Percentiles rank a stretch among this genome's conserved stretches.
phyloP scores from a whole-genome alignment of 1,140 invertebrate genomes.

The Zaprionus gabonicus region DNA sequence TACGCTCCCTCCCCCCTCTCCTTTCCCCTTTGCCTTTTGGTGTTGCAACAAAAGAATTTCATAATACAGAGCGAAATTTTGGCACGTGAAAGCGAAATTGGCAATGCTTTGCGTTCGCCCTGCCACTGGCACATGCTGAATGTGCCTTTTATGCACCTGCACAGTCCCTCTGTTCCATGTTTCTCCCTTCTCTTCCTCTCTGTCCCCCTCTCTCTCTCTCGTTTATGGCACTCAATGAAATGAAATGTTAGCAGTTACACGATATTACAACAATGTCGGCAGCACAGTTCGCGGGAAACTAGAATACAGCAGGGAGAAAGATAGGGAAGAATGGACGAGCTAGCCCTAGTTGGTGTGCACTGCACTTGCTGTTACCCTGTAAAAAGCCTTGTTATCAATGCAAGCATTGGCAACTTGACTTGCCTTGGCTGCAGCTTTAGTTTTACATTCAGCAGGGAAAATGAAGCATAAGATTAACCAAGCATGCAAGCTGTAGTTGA shows the following conservation, averaged over 20 bases:
- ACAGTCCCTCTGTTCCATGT: background rate
- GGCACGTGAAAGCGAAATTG: slow-evolving; percentile 14
- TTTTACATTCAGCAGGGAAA: too few species aligned
- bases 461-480: too few species aligned
- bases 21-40: background rate
- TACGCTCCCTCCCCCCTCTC: background rate
- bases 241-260: slow-evolving; percentile 25
- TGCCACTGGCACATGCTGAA: slow-evolving; percentile 3
- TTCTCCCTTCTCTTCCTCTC: background rate
- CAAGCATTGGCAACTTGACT: background rate
- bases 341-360: background rate
- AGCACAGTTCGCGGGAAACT: background rate
- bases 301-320: background rate
- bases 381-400: background rate
- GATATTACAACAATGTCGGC: slow-evolving; percentile 20
- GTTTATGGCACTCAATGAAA: slow-evolving; percentile 9
- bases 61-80: background rate
- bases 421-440: background rate
- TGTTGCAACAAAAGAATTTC: slow-evolving; percentile 5
- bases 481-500: too few species aligned
- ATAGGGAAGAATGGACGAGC: background rate
- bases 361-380: background rate
- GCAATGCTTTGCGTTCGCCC: background rate
- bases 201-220: background rate
- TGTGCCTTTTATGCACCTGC: background rate